Evolutionary conservation across 2,888 invertebrate species (phyloP).

Genomic region (Apamea anceps): DNA sequence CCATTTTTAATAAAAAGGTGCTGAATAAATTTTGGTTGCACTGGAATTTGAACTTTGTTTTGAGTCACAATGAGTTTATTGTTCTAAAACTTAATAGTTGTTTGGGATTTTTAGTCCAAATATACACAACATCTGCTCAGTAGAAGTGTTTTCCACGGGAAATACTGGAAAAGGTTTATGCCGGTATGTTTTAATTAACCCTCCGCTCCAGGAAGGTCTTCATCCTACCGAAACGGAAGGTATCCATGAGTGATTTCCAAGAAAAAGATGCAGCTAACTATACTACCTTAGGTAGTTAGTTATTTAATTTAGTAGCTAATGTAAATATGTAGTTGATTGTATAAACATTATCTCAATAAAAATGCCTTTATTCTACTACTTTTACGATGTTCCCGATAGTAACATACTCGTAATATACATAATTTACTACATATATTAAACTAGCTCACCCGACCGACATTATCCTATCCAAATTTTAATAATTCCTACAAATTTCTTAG

Average conservation of each 20-base stretch:
- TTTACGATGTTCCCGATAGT: background rate
- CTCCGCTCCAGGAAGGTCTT: background rate
- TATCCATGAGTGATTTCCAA: background rate
- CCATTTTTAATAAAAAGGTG: too few species aligned
- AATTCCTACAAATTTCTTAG: background rate
- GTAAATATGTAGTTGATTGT: background rate
- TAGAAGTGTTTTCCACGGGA: background rate
- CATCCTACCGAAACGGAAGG: background rate
- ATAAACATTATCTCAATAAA: background rate
- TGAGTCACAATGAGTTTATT: too few species aligned
- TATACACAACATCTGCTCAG: too few species aligned
- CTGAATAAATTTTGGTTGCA: too few species aligned
- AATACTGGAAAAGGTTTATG: background rate
- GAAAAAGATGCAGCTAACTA: too few species aligned
- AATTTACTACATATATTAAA: background rate
- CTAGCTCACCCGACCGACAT: background rate
- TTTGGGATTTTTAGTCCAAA: too few species aligned
- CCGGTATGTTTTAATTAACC: too few species aligned
- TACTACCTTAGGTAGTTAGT: background rate
- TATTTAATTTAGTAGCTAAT: background rate
- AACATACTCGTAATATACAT: background rate
- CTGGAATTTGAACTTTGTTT: too few species aligned
- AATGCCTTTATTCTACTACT: background rate
- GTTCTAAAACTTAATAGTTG: too few species aligned
- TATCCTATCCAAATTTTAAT: background rate